These are phyloP conservation scores for Athalia circularis DNA, from an alignment of 2,888 invertebrate species.

Conservation along the genomic window DNA sequence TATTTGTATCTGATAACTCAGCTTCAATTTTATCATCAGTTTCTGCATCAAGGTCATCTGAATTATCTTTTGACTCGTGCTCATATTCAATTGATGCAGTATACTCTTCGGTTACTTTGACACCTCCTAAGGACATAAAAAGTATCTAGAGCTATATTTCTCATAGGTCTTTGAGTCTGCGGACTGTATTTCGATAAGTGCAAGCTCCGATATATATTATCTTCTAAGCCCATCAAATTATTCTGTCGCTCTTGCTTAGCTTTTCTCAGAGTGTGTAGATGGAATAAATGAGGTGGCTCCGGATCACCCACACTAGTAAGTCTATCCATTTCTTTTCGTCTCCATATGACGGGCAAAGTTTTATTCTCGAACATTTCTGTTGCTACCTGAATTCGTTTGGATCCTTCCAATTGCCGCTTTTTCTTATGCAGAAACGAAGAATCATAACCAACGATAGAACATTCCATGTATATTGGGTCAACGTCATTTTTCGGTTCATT, in stretches of 20 bases:
- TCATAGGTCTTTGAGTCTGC: constrained; percentile 7
- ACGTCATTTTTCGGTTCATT: not conserved
- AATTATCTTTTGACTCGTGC: not conserved
- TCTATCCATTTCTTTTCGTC: not conserved
- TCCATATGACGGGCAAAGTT: constrained; percentile 2
- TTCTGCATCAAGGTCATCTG: not conserved
- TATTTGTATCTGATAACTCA: constrained; percentile 11
- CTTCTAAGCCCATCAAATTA: constrained; percentile 19
- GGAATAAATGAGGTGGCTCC: constrained; percentile 19
- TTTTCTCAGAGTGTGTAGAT: not conserved
- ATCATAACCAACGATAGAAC: constrained; percentile 1
- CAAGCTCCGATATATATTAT: not conserved
- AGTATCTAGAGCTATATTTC: constrained; percentile 15
- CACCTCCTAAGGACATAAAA: not conserved
- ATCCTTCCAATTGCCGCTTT: constrained; percentile 24
- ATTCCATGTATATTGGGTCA: constrained; percentile 15
- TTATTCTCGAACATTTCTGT: constrained; percentile 11
- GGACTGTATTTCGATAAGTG: constrained; percentile 5
- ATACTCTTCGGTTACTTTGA: constrained; percentile 5
- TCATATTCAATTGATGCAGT: not conserved
- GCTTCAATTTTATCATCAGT: not conserved
- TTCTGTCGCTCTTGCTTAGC: constrained; percentile 9
- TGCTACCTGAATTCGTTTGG: constrained; percentile 15
- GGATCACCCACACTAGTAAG: not conserved
- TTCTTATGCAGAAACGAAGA: not conserved